Evolutionary conservation across 2,888 invertebrate genomes (phyloP), one percentile per base, ranked within the genome.

Genomic region (Hecatera dysodea): DNA sequence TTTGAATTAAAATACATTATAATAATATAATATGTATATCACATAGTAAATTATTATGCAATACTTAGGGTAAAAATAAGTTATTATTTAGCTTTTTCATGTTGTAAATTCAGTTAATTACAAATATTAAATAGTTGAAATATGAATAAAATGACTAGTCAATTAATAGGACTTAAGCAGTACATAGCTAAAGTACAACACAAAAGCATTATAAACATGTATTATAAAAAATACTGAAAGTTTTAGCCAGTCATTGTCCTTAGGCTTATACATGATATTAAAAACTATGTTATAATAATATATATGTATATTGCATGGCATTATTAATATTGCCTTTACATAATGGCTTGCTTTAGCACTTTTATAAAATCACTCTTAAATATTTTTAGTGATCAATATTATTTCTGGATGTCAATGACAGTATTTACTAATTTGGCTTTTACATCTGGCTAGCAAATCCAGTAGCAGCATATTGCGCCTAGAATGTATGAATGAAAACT

Each of bases 271-370:
- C 19, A 44, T 63, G 24, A 44, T 72, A 61, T 27, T 72, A 63
- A 56, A 71, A 64, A 72, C 36, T 63, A 60, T 60, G 46, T n/a
- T 33, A n/a, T 67, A 56, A 39, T 77, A 44, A 44, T 50, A 63
- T 69, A 78, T 74, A 19, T 44, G 29, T 29, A 4, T 2, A 2
- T 4, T 74, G 79, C 79, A 74, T 60, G 68, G 78, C 77, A 69
- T 63, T 15, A 22, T 12, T 52, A 55, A 55, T 48, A 60, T 64
- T 52, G 69, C 78, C 69, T 39, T 39, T 78, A 68, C 19, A 78
- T 29, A 55, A 12, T 53, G 74, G 78, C 78, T 39, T 50, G 78
- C 80, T 67, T 52, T 75, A 79, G 78, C 75, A 48, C 11, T 50
- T 56, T 36, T 4, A 42, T 55, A 66, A 71, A 66, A 29, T 33